A percentile compares a stretch with the other conserved stretches of the same genome.
Conservation (phyloP, 2,888 invertebrate genomes). For the Hydraecia micacea region DNA sequence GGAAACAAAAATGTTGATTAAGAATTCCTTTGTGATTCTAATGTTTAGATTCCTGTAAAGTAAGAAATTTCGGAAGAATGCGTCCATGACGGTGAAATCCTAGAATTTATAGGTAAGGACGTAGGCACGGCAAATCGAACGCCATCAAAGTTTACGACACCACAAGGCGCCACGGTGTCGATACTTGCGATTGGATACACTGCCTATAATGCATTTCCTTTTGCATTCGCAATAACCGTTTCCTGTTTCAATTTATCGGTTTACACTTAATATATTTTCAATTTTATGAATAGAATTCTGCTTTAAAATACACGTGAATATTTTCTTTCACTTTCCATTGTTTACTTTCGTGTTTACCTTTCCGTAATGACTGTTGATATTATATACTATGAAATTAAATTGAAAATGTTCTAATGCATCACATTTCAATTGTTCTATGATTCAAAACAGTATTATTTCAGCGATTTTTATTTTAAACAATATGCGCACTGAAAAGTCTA, state of each 20-base stretch:
- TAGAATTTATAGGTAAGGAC: slow-evolving; percentile 60
- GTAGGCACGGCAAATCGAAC: slow-evolving; percentile 75
- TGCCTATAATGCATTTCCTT: slow-evolving; percentile 79
- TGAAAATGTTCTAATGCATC: not conserved
- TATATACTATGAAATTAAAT: slow-evolving; percentile 12
- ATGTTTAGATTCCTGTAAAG: slow-evolving; percentile 20
- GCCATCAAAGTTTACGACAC: slow-evolving; percentile 86
- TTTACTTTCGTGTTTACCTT: slow-evolving; percentile 35
- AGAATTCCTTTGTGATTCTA: slow-evolving; percentile 28
- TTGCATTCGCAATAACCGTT: slow-evolving; percentile 80
- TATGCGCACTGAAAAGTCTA: slow-evolving; percentile 1
- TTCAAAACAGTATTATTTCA: slow-evolving; percentile 16
- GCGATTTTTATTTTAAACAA: slow-evolving; percentile 18
- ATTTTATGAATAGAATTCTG: slow-evolving; percentile 48
- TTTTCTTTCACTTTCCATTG: slow-evolving; percentile 39
- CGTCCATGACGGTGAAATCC: slow-evolving; percentile 57
- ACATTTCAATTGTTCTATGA: slow-evolving; percentile 26
- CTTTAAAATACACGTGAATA: slow-evolving; percentile 18
- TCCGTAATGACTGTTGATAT: slow-evolving; percentile 15
- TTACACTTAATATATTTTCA: slow-evolving; percentile 61
- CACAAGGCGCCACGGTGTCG: slow-evolving; percentile 82
- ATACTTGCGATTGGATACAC: slow-evolving; percentile 81
- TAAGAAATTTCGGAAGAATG: slow-evolving; percentile 44
- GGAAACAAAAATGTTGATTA: slow-evolving; percentile 24
- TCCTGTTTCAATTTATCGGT: slow-evolving; percentile 78